phyloP scores from a whole-genome alignment of 2,797 vertebrate genomes.

The Buceros bicornis region DNA sequence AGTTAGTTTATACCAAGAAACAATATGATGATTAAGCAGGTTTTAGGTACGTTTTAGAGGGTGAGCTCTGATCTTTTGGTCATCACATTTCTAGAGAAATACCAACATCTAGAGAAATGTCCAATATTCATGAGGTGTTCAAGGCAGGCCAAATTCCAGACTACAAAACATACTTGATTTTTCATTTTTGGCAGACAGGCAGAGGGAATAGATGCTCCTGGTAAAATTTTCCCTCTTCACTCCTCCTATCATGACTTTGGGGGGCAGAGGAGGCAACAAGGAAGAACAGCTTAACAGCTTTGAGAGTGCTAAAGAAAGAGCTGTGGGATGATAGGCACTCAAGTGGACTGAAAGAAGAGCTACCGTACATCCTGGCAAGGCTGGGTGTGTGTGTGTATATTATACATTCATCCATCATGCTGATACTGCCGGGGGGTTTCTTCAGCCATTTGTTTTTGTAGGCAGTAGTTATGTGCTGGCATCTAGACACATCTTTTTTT shows the following conservation, averaged over 20 bases:
- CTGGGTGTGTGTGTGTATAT: background rate
- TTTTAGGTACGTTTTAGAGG: background rate
- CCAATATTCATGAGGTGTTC: background rate
- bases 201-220: background rate
- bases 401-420: background rate
- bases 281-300: background rate
- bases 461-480: background rate
- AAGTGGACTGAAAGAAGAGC: background rate
- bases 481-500: background rate
- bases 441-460: background rate
- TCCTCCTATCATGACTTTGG: background rate
- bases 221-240: background rate
- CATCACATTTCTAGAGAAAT: background rate
- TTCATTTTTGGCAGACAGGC: background rate
- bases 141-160: background rate
- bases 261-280: background rate
- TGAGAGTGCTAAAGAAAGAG: background rate
- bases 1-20: background rate
- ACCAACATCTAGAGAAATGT: background rate
- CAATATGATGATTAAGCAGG: background rate
- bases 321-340: background rate
- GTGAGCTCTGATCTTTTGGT: background rate
- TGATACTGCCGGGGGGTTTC: background rate
- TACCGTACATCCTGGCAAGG: background rate
- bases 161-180: background rate